These are phyloP conservation scores for Alectura lathami DNA, from an alignment of 2,113 vertebrate species.

Conservation along the genomic window DNA sequence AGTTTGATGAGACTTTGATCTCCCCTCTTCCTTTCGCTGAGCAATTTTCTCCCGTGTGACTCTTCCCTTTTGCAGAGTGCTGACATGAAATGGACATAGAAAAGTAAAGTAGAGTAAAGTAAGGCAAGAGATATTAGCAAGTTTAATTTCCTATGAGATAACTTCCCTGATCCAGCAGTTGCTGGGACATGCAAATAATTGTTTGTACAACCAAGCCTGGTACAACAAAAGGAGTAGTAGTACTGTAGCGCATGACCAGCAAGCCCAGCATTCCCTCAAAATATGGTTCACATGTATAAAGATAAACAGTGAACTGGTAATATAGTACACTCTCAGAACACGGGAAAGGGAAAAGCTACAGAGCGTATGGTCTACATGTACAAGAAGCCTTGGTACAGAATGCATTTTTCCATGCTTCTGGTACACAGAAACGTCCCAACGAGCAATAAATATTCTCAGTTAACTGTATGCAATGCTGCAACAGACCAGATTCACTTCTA, in stretches of 20 bases:
- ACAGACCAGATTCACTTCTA: neutral
- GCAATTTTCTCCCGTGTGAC: neutral
- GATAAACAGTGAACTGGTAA: too few relatives aligned
- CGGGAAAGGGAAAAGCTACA: neutral
- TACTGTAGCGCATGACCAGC: neutral
- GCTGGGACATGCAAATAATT: neutral
- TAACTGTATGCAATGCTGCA: neutral
- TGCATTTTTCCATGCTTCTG: neutral
- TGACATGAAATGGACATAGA: neutral
- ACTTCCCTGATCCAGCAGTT: too few relatives aligned
- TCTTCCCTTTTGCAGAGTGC: neutral
- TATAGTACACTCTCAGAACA: neutral
- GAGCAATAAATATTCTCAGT: neutral
- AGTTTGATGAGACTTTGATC: neutral
- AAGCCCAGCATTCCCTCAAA: neutral
- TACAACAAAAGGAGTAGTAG: neutral
- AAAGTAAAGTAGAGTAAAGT: neutral
- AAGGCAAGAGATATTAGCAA: neutral
- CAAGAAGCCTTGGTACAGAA: neutral
- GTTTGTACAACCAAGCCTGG: neutral
- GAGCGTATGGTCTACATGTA: neutral
- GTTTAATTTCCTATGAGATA: neutral
- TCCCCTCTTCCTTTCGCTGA: neutral
- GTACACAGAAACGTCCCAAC: neutral
- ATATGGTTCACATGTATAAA: rapidly evolving